Conservation (phyloP, 2,888 invertebrate genomes). For the Amphiduros pacificus region DNA sequence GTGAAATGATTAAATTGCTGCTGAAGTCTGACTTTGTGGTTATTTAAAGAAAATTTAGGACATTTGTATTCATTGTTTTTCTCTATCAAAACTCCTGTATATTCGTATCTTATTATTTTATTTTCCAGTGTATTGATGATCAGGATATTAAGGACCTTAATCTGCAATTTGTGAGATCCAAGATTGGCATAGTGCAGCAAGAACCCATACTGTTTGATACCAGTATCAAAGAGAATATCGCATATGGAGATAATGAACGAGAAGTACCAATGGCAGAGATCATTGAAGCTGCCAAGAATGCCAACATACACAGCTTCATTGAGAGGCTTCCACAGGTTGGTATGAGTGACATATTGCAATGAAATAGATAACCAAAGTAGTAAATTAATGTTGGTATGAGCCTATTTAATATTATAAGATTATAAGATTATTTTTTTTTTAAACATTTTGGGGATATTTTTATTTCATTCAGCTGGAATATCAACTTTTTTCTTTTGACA, state of each 20-base stretch:
- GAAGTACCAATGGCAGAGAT: slow-evolving; percentile 72
- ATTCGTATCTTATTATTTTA: not conserved
- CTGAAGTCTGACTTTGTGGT: not conserved
- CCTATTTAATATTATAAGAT: no score
- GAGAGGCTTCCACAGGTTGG: slow-evolving; percentile 68
- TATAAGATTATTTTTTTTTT: no score
- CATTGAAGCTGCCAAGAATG: slow-evolving; percentile 69
- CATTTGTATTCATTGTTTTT: not conserved
- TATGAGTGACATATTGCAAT: no score
- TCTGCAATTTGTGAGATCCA: slow-evolving; percentile 68
- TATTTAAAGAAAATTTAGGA: not conserved
- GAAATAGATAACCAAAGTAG: no score
- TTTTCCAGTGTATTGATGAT: slow-evolving; percentile 57
- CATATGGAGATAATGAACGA: slow-evolving; percentile 82
- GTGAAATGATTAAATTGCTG: not conserved
- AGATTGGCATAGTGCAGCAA: slow-evolving; percentile 89
- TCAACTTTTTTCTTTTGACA: no score
- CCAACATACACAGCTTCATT: slow-evolving; percentile 87
- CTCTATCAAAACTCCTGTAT: not conserved
- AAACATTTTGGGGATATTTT: no score
- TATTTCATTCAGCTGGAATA: no score
- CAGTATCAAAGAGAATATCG: slow-evolving; percentile 86
- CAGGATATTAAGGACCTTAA: slow-evolving; percentile 60
- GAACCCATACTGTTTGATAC: slow-evolving; percentile 89
- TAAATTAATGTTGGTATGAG: no score